Conservation (phyloP, 2,888 invertebrate species). For the Drosophila lutescens region DNA sequence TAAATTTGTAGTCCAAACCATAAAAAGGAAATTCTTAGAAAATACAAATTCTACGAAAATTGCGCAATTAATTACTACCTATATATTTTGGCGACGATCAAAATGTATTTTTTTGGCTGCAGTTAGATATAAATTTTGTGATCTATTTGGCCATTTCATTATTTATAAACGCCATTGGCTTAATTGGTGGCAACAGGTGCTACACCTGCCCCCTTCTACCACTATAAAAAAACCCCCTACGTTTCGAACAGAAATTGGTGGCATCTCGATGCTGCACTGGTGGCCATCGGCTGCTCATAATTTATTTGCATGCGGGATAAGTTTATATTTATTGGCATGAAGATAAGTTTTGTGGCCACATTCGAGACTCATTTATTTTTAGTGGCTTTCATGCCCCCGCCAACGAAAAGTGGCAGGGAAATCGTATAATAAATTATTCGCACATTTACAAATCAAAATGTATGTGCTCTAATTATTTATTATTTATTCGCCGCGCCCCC, state of each 20-base stretch:
- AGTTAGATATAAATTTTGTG: conserved; percentile 21
- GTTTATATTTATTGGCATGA: conserved; percentile 48
- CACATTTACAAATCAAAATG: conserved; percentile 49
- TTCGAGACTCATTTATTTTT: conserved; percentile 46
- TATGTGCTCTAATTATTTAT: conserved; percentile 52
- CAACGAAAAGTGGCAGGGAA: conserved; percentile 20
- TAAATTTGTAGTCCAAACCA: background rate
- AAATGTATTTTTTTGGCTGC: conserved; percentile 11
- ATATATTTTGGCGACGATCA: conserved; percentile 31
- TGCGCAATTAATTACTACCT: conserved; percentile 22
- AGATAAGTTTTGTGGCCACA: conserved; percentile 34
- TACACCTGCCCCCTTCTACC: background rate
- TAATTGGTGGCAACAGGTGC: conserved; percentile 63
- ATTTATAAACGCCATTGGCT: conserved; percentile 19
- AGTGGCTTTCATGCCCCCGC: conserved; percentile 22
- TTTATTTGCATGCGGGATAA: conserved; percentile 49
- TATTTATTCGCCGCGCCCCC: conserved; percentile 19
- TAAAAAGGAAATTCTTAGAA: conserved; percentile 11
- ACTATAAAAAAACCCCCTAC: conserved; percentile 10
- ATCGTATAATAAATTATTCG: conserved; percentile 37
- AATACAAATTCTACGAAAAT: background rate
- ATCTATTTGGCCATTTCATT: conserved; percentile 28
- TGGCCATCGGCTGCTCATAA: conserved; percentile 45
- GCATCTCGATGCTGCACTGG: conserved; percentile 14
- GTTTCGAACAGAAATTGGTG: conserved; percentile 33